Conservation (phyloP, 2,113 vertebrate species). For the Megalops atlanticus region DNA sequence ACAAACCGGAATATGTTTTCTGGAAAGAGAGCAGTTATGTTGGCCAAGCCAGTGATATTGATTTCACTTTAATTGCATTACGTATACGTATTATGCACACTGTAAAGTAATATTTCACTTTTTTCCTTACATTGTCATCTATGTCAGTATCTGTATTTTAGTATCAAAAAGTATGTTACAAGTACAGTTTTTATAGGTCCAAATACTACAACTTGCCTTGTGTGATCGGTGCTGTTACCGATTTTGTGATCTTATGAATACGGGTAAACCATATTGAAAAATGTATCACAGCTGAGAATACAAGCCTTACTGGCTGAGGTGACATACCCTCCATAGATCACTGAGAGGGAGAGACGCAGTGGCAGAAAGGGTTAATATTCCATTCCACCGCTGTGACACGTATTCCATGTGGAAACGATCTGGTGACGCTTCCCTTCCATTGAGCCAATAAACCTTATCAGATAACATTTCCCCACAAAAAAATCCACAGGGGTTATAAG, state of each 20-base stretch:
- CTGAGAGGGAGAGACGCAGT: not conserved
- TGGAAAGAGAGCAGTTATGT: not conserved
- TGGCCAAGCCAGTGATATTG: not conserved
- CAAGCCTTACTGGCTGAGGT: not conserved
- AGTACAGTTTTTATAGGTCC: no score
- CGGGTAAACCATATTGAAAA: not conserved
- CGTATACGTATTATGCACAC: no score
- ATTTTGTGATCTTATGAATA: not conserved
- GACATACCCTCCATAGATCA: not conserved
- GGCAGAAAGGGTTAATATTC: not conserved
- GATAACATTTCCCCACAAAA: not conserved
- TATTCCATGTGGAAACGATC: not conserved
- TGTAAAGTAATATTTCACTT: not conserved
- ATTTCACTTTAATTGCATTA: not conserved
- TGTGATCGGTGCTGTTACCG: not conserved
- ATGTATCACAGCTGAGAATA: not conserved
- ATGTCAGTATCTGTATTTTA: no score
- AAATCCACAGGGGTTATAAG: not conserved
- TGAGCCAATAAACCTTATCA: not conserved
- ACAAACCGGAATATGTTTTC: not conserved
- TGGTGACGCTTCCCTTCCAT: not conserved
- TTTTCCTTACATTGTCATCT: no score
- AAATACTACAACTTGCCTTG: not conserved
- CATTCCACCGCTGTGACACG: not conserved
- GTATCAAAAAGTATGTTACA: no score